Evolutionary conservation across 2,113 vertebrate genomes (phyloP).

Genomic region (Vombatus ursinus): DNA sequence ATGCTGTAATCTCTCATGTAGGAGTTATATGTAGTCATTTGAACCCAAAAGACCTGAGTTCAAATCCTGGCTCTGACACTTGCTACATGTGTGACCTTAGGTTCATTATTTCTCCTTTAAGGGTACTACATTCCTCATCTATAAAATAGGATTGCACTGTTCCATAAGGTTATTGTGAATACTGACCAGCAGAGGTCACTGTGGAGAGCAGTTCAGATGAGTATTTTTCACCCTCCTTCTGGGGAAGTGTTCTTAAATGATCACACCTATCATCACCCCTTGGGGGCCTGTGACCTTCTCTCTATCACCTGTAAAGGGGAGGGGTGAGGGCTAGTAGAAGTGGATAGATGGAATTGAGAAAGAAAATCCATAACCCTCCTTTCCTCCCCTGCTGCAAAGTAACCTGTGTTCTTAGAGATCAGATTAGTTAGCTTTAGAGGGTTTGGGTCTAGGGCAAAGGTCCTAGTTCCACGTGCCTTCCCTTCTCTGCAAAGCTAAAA

Average conservation of each 20-base stretch:
- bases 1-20: neutral
- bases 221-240: neutral
- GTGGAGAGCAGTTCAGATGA: neutral
- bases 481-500: neutral
- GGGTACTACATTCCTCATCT: neutral
- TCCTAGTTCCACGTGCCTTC: neutral
- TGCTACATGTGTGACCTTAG: neutral
- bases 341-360: neutral
- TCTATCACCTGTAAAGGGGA: neutral
- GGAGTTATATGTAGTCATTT: neutral
- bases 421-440: neutral
- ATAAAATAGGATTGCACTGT: neutral
- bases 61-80: neutral
- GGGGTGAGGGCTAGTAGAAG: neutral
- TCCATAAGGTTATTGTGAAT: neutral
- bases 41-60: neutral
- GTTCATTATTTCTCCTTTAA: neutral
- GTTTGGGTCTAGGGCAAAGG: neutral
- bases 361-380: neutral
- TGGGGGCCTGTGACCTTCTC: neutral
- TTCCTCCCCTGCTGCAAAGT: neutral
- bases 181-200: neutral
- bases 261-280: neutral
- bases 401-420: neutral
- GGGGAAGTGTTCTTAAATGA: neutral